Evolutionary conservation across 2,113 vertebrate species (phyloP).

Genomic region (Heliornis fulica): DNA sequence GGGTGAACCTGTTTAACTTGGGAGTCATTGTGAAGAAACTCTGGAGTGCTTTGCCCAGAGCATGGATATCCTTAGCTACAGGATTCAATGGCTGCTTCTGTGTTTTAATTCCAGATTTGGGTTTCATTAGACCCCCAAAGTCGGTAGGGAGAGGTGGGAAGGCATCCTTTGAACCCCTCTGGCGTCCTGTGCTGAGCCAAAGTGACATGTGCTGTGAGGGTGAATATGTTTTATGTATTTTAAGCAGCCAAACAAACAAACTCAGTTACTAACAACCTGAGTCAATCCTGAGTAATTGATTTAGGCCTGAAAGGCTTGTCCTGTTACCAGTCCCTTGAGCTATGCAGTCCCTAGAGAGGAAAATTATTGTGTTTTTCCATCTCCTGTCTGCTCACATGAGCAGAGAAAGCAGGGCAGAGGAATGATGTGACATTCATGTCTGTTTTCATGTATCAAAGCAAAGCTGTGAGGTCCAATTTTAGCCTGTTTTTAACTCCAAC

Average conservation of each 20-base stretch:
- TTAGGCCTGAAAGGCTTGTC: conserved; percentile 30
- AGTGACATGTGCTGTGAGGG: fast-evolving
- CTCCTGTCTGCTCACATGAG: conserved; percentile 13
- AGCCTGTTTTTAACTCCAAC: not conserved
- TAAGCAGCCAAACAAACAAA: not conserved
- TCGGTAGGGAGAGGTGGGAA: not conserved
- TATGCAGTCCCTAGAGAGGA: not conserved
- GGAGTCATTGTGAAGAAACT: not conserved
- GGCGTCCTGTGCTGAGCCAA: not conserved
- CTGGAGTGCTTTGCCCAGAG: not conserved
- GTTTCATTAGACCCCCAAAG: not conserved
- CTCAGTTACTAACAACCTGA: conserved; percentile 28
- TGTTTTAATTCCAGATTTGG: not conserved
- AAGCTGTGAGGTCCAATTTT: conserved; percentile 5
- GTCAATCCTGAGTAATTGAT: conserved; percentile 47
- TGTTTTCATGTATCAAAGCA: not conserved
- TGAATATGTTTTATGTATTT: not conserved
- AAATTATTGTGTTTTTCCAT: conserved; percentile 31
- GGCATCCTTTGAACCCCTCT: not conserved
- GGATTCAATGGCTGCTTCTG: fast-evolving
- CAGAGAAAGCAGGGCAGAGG: not conserved
- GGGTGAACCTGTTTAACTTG: not conserved
- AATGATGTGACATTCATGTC: not conserved
- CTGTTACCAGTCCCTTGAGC: conserved; percentile 50
- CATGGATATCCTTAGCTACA: not conserved